These are phyloP conservation scores for Lepisosteus osseus DNA, from an alignment of 2,113 vertebrate genomes.

Conservation along the genomic window DNA sequence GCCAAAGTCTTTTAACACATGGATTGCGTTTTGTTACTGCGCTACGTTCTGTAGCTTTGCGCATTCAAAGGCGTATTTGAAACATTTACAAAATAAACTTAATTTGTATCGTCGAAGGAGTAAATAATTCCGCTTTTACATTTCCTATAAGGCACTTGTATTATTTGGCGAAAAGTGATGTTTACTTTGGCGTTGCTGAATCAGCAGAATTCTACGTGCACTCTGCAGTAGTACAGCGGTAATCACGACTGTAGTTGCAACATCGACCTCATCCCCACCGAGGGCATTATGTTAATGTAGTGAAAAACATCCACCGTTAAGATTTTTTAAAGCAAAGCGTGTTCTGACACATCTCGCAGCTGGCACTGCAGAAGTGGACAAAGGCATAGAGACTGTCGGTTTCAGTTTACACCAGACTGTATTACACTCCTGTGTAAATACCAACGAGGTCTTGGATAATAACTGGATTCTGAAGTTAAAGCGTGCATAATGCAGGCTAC, in stretches of 20 bases:
- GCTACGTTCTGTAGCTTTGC: neutral
- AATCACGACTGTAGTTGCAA: neutral
- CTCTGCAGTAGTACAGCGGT: neutral
- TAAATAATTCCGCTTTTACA: neutral
- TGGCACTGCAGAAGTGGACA: too few relatives aligned
- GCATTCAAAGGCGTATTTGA: too few relatives aligned
- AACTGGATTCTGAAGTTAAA: too few relatives aligned
- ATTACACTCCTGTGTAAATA: too few relatives aligned
- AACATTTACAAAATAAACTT: neutral
- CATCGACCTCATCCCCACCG: neutral
- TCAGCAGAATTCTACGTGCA: slow-evolving; percentile 1
- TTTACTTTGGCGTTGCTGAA: slow-evolving; percentile 17
- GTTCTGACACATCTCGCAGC: too few relatives aligned
- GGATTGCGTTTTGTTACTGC: neutral
- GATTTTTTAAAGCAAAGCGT: too few relatives aligned
- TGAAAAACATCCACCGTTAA: too few relatives aligned
- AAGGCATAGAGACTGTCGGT: too few relatives aligned
- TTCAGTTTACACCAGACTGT: too few relatives aligned
- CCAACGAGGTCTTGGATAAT: too few relatives aligned
- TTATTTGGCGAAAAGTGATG: neutral
- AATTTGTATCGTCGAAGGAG: neutral
- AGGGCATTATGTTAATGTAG: neutral
- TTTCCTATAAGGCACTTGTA: neutral
- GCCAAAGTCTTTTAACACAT: slow-evolving; percentile 1
- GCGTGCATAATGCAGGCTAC: too few relatives aligned